Base-by-base conservation (phyloP, 2,888 invertebrate genomes). In the Candidula unifasciata region DNA sequence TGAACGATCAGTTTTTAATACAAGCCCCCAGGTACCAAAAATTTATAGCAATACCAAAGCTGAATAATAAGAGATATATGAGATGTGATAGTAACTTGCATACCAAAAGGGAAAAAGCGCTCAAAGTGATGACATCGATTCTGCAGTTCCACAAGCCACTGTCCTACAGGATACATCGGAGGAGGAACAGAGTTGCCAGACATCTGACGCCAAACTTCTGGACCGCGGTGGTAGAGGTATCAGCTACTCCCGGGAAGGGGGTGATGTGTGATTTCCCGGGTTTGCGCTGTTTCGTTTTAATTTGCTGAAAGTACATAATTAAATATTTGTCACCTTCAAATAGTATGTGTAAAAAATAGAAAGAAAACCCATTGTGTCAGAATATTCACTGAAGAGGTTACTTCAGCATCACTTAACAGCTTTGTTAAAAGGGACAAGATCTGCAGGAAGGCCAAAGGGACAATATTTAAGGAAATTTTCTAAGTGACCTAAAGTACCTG, bases 101-200 rank as follows among this genome's bases (percentile, higher is more conserved):
- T 74, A 88, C 88, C 83, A 91, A 86, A n/a, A 27, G 90, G 90
- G 27, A 93, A 90, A 64, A 93, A 93, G 69, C 91, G 89, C 87
- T 93, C 93, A 89, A 93, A 93, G 87, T 93, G 93, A 84, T 92
- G 91, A 87, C 91, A 91, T 83, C 93, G 87, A 85, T 89, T 91
- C 82, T 90, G 89, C 3, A 93, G 89, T 78, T 93, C 93, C 35
- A 88, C 89, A 30, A 93, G 88, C 92, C 92, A 93, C 77, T 92
- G 91, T 10, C 89, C 90, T 24, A 93, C 89, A 21, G 91, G 89
- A 88, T 91, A 92, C 73, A 90, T 92, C 64, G 90, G 88, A 8
- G 93, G 93, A 37, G 93, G 93, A 13, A 93, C 91, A 27, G 93
- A 92, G 80, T 88, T 82, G 6, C 93, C 93, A 16, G 92, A 90